Percentiles rank a stretch among this genome's conserved stretches.
Conservation (phyloP, 64 coral and sea anemone species). For the Catalaphyllia jardinei region DNA sequence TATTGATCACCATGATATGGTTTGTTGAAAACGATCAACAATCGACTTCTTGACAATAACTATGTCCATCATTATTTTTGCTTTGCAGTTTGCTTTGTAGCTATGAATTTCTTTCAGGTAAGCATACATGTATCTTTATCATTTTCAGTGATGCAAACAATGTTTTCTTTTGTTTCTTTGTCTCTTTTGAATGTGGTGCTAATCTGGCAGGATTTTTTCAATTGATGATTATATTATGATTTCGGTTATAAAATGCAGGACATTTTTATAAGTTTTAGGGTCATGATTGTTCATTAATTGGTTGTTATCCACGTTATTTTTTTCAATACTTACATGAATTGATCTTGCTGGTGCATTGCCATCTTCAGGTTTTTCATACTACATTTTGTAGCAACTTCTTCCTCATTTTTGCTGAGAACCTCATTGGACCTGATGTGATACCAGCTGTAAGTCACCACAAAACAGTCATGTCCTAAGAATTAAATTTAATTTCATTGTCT, state of each 20-base stretch:
- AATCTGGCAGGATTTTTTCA: no score
- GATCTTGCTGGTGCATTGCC: background rate
- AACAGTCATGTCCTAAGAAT: no score
- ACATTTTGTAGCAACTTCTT: constrained; percentile 97
- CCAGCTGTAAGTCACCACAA: constrained; percentile 68
- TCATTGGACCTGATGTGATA: constrained; percentile 83
- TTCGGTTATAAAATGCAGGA: no score
- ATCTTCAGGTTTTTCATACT: constrained; percentile 75
- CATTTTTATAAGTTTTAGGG: no score
- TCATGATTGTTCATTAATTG: background rate
- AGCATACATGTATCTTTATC: background rate
- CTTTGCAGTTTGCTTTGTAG: constrained; percentile 90
- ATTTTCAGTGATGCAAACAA: background rate
- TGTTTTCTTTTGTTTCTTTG: no score
- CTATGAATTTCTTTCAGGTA: constrained; percentile 99
- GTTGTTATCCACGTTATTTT: background rate
- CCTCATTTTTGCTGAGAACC: constrained; percentile 91
- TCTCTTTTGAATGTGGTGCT: no score
- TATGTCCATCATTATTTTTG: background rate
- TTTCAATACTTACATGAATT: background rate
- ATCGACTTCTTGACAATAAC: background rate
- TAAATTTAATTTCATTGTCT: no score
- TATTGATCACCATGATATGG: no score
- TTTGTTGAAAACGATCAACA: no score
- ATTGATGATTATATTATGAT: no score